A percentile compares a stretch with the other conserved stretches of the same genome.
phyloP scores from a whole-genome alignment of 2,888 invertebrate genomes.

The Pecten maximus region DNA sequence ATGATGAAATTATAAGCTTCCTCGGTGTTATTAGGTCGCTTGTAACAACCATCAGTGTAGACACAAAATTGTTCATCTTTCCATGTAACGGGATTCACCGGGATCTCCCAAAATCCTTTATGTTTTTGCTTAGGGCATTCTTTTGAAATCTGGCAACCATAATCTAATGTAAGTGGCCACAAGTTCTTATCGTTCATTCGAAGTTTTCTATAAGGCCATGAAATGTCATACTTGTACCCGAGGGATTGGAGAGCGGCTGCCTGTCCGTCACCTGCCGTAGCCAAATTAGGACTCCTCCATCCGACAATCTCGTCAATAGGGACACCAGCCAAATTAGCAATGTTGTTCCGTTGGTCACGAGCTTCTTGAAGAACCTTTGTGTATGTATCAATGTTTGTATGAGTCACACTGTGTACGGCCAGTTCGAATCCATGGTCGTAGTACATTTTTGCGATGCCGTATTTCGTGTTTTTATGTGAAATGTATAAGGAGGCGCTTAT shows the following conservation, averaged over 20 bases:
- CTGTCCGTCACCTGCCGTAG: conserved; percentile 69
- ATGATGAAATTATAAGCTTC: conserved; percentile 84
- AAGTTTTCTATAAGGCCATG: conserved; percentile 63
- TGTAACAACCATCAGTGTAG: conserved; percentile 70
- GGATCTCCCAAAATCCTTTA: conserved; percentile 70
- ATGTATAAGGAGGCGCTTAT: conserved; percentile 98
- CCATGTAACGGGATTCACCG: conserved; percentile 68
- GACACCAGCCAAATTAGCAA: conserved; percentile 63
- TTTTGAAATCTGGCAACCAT: conserved; percentile 62
- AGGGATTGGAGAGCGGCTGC: conserved; percentile 63
- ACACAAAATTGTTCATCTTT: conserved; percentile 67
- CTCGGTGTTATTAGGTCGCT: conserved; percentile 61
- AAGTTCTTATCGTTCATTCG: conserved; percentile 56
- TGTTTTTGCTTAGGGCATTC: conserved; percentile 61
- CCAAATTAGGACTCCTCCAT: conserved; percentile 71
- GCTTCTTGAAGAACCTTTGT: conserved; percentile 64
- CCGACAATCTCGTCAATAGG: conserved; percentile 69
- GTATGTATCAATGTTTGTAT: conserved; percentile 77
- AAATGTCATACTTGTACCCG: conserved; percentile 70
- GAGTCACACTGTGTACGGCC: conserved; percentile 95
- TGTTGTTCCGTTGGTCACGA: conserved; percentile 64
- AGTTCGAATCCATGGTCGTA: conserved; percentile 89
- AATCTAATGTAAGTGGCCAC: conserved; percentile 71
- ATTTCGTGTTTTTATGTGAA: conserved; percentile 99
- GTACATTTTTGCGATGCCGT: conserved; percentile 97